Base-by-base conservation (phyloP, 1,140 invertebrate genomes). In the Bombus polaris region DNA sequence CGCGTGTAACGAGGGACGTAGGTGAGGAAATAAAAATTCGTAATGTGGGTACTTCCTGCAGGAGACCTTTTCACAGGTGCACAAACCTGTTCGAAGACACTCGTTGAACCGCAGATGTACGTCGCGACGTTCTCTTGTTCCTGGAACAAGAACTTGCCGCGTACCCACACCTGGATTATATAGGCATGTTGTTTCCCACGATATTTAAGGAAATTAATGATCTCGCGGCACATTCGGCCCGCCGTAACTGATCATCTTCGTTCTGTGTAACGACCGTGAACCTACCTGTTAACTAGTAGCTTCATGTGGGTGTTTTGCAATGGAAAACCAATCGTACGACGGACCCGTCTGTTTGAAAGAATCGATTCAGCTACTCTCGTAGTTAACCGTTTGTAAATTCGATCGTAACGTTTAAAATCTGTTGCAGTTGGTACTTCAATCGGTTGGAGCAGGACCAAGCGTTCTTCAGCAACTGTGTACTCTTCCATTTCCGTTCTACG, bases 381-480 rank as follows among this genome's bases (percentile, higher is more conserved):
- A 13, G 59, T 62, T 62, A 8, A 22, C 47, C 47, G 47, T 22
- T 53, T 59, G 57, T 5, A 1, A 28, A n/a, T 62, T n/a, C 28
- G 18, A 22, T 22, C 47, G 47, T 62, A 25, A 65, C 18, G 13
- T n/a, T 44, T 66, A 18, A 70, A 71, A 77, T 85, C 70, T 89
- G 68, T 96, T 96, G 35, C 95, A 98, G 97, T 96, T 96, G 93
- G 95, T 96, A 75, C 95, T 98, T 39, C 96, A 98, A 89, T 97
- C 98, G 93, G 98, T 97, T 88, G 98, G 97, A 73, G 97, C 97
- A 93, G 97, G 97, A 74, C 98, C 97, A 39, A 98, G 98, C 44
- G 98, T 99, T 75, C 96, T 99, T 5, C 98, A 98, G 93, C 98
- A 98, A 91, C 95, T 99, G n/a, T 98, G 98, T 93, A 97, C 97